phyloP scores from a whole-genome alignment of 2,888 invertebrate species.

The Vesta saturnalis region DNA sequence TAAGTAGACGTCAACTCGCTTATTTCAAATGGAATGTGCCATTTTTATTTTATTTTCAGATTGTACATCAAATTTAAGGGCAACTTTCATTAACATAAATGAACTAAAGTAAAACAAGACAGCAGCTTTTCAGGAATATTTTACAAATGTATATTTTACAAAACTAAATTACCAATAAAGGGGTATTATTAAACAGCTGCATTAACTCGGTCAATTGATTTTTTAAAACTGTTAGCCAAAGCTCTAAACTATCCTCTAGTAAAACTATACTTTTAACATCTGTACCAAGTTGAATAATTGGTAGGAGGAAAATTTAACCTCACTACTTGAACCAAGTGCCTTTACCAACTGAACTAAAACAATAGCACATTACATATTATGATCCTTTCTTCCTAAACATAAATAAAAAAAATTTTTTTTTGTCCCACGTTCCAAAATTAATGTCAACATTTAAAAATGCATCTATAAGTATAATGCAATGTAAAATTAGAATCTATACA shows the following conservation, averaged over 20 bases:
- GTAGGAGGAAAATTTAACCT: slow-evolving; percentile 70
- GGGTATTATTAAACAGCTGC: slow-evolving; percentile 78
- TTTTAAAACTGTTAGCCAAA: slow-evolving; percentile 89
- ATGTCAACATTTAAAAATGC: slow-evolving; percentile 90
- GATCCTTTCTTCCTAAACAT: slow-evolving; percentile 88
- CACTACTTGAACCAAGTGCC: slow-evolving; percentile 68
- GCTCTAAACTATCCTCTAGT: slow-evolving; percentile 89
- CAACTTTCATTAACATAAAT: too few species aligned
- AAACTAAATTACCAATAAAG: slow-evolving; percentile 80
- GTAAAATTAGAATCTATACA: not conserved
- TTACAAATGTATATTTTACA: too few species aligned
- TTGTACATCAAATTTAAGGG: too few species aligned
- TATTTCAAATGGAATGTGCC: too few species aligned
- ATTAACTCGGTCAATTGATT: slow-evolving; percentile 77
- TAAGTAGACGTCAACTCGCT: too few species aligned
- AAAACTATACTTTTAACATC: slow-evolving; percentile 72
- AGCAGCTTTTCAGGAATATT: too few species aligned
- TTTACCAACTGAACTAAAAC: slow-evolving; percentile 88
- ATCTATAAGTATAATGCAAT: slow-evolving; percentile 66
- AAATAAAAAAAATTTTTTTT: slow-evolving; percentile 82
- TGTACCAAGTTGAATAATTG: slow-evolving; percentile 41
- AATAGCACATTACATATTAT: slow-evolving; percentile 92
- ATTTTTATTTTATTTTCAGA: too few species aligned
- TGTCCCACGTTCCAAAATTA: slow-evolving; percentile 88
- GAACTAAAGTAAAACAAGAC: too few species aligned